These are phyloP conservation scores for Oryzaephilus surinamensis DNA, from an alignment of 1,140 invertebrate genomes.

Conservation along the genomic window DNA sequence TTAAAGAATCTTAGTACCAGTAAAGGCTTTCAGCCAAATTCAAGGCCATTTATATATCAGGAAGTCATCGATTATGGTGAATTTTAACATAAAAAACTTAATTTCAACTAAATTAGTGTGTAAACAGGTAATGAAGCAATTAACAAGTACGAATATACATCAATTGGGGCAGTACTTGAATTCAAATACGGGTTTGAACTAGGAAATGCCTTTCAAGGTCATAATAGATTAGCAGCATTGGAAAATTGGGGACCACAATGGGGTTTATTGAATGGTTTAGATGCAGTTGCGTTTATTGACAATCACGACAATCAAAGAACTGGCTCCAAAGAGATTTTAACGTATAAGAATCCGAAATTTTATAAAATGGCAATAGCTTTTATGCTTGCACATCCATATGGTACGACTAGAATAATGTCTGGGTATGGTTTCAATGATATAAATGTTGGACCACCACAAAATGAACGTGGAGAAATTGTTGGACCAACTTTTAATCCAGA, in stretches of 20 bases:
- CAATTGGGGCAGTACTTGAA: constrained; percentile 60
- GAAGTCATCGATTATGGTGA: constrained; percentile 71
- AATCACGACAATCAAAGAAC: constrained; percentile 51
- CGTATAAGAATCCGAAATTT: constrained; percentile 44
- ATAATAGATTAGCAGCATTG: constrained; percentile 34
- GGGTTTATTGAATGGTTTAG: constrained; percentile 42
- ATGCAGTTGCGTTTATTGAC: constrained; percentile 53
- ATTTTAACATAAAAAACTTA: constrained; percentile 28
- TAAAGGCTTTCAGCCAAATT: constrained; percentile 45
- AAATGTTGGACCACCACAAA: constrained; percentile 48
- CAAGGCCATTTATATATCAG: constrained; percentile 60
- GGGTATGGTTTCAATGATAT: constrained; percentile 50
- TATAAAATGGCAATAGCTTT: constrained; percentile 70
- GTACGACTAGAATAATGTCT: constrained; percentile 66
- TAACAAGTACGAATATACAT: constrained; percentile 51
- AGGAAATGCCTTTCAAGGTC: constrained; percentile 43
- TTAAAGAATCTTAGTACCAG: constrained; percentile 48
- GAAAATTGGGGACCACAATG: constrained; percentile 42
- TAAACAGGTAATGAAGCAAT: constrained; percentile 52
- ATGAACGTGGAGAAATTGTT: constrained; percentile 50
- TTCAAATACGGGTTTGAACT: constrained; percentile 56
- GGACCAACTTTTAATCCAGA: constrained; percentile 53
- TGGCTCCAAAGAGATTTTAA: constrained; percentile 44
- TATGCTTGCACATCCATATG: constrained; percentile 77
- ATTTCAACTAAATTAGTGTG: constrained; percentile 21